phyloP scores from a whole-genome alignment of 2,888 invertebrate species.

The Eristalinus aeneus region DNA sequence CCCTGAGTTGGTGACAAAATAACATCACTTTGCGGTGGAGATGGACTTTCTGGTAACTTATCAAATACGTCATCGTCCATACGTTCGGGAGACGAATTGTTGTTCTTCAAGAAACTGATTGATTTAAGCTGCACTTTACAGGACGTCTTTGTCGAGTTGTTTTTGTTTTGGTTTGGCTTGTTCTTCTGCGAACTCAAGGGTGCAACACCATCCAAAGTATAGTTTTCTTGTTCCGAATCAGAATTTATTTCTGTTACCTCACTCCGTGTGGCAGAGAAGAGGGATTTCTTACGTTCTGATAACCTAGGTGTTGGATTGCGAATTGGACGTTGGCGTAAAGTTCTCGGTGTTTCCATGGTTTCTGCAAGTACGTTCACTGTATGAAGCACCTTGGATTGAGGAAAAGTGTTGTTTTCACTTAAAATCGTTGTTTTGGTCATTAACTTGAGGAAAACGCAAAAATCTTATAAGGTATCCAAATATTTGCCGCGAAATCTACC shows the following conservation, averaged over 20 bases:
- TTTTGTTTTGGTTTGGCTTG: conserved; percentile 53
- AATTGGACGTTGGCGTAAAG: conserved; percentile 72
- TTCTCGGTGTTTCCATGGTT: conserved; percentile 78
- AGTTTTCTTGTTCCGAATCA: conserved; percentile 72
- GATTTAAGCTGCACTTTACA: conserved; percentile 23
- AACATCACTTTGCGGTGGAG: not conserved
- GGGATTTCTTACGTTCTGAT: conserved; percentile 84
- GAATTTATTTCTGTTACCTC: not conserved
- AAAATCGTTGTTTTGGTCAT: not conserved
- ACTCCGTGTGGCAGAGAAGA: conserved; percentile 79
- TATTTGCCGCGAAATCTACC: conserved; percentile 51
- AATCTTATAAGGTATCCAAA: not conserved
- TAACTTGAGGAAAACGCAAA: not conserved
- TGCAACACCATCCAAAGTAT: conserved; percentile 73
- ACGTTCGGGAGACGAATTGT: conserved; percentile 23
- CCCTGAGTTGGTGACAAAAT: conserved; percentile 36
- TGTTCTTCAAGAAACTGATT: conserved; percentile 51
- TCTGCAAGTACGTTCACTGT: not conserved
- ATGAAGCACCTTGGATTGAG: not conserved
- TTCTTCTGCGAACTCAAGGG: conserved; percentile 72
- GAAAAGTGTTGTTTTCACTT: not conserved
- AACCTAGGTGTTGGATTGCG: conserved; percentile 82
- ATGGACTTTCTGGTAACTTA: conserved; percentile 54
- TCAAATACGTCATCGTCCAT: conserved; percentile 64
- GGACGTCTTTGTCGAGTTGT: conserved; percentile 1